Conservation (phyloP, 2,113 vertebrate species). For the Opisthocomus hoazin region DNA sequence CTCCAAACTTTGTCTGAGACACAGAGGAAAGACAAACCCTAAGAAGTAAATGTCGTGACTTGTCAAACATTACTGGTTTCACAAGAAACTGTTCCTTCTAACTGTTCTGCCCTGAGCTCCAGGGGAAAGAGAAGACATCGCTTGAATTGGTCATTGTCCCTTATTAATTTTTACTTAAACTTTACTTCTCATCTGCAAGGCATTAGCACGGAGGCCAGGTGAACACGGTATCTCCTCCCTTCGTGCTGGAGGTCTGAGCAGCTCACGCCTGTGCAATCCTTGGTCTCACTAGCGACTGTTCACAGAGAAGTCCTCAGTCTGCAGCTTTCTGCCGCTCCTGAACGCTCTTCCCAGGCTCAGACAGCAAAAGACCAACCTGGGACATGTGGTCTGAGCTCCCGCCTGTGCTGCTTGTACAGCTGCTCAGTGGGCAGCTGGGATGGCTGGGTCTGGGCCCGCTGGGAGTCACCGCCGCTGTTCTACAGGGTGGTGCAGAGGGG, state of each 20-base stretch:
- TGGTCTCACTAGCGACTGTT: neutral
- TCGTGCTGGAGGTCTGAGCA: neutral
- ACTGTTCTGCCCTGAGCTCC: neutral
- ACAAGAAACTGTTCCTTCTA: neutral
- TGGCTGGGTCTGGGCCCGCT: neutral
- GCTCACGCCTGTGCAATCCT: neutral
- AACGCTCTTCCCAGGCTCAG: neutral
- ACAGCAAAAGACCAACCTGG: neutral
- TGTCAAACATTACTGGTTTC: neutral
- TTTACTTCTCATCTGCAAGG: neutral
- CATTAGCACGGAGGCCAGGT: neutral
- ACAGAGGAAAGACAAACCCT: neutral
- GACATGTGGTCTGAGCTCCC: neutral
- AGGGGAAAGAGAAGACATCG: neutral
- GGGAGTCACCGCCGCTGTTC: neutral
- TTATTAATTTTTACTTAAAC: neutral
- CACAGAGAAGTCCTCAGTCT: neutral
- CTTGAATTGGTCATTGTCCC: neutral
- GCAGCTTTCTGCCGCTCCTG: neutral
- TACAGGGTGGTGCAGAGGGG: neutral
- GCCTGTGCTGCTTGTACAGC: neutral
- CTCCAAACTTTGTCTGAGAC: neutral
- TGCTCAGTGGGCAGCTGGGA: neutral
- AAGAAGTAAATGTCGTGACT: neutral
- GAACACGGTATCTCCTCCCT: rapidly evolving